Base-by-base conservation (phyloP, 2,797 vertebrate species). In the Petrocephalus schoutedeni region DNA sequence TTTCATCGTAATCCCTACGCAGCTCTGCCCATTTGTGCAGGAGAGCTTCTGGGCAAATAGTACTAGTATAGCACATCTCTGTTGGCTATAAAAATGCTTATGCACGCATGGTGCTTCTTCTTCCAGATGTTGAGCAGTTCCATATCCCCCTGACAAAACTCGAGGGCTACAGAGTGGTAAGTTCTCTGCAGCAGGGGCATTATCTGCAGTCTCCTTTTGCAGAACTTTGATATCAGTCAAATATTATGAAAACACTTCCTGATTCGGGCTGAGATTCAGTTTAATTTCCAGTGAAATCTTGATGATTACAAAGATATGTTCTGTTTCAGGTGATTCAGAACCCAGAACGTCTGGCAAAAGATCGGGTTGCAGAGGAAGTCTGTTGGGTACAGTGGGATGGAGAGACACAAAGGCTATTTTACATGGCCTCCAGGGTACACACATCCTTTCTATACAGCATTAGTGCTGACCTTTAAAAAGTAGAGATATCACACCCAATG, bases 381-480 rank as follows among this genome's bases (percentile, higher is more conserved):
- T 91, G 95, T 90, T 99, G 98, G 98, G 94, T 96, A 87, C 98
- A 99, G 88, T 99, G 98, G 98, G 97, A 99, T 90, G 94, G 94
- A 90, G 91, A 94, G 90, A 94, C 95, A n/a, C 98, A 99, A 90
- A 96, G 97, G 88, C 94, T 99, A 4, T 98, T 97, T 94, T 97
- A 96, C 91, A 92, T 98, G 92, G 93, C 95, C 10, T 91, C 92
- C 53, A 96, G 95, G 96, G 97, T 97, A 93, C 92, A 51, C 64
- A 59, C 82, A 84, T 80, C 58, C 53, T n/a, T 57, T 8, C 56
- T 14, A 12, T 57, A 12, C 10, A 49, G 6, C 74, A 7, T 21
- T 45, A 80, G 41, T 49, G n/a, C n/a, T n/a, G n/a, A n/a, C n/a
- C n/a, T 80, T 80, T 80, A 80, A 80, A 49, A 49, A 49, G 36